Conservation (phyloP, 2,888 invertebrate genomes). For the Pachydiplax longipennis region DNA sequence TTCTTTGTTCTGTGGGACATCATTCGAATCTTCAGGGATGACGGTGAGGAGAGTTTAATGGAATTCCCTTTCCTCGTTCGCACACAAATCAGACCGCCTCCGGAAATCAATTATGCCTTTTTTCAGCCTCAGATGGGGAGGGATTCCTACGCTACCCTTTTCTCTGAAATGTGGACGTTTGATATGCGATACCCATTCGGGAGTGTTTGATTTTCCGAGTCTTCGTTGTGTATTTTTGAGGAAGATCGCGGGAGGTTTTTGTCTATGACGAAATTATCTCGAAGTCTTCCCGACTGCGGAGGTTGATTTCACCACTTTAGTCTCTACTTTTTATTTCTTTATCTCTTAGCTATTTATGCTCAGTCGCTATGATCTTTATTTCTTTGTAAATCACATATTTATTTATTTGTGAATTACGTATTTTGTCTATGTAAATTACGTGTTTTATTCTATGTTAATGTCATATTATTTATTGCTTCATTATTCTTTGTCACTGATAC, state of each 20-base stretch:
- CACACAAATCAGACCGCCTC: constrained; percentile 10
- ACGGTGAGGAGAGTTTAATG: background rate
- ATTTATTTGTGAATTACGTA: too few relatives aligned
- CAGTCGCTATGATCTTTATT: too few relatives aligned
- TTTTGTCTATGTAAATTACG: too few relatives aligned
- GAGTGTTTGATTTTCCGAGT: background rate
- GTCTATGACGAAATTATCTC: background rate
- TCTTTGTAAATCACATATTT: too few relatives aligned
- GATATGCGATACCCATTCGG: background rate
- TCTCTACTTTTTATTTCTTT: too few relatives aligned
- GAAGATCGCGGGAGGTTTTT: background rate
- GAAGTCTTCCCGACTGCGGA: too few relatives aligned
- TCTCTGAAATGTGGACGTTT: background rate
- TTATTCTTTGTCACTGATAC: too few relatives aligned
- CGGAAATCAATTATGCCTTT: constrained; percentile 11
- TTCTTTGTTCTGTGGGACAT: background rate
- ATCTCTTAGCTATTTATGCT: too few relatives aligned
- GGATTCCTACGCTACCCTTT: background rate
- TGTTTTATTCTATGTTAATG: too few relatives aligned
- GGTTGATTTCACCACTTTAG: too few relatives aligned
- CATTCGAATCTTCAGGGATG: background rate
- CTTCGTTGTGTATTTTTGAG: background rate
- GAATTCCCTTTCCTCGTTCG: background rate
- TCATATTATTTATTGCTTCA: too few relatives aligned
- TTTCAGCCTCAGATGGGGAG: background rate